Conservation (phyloP, 2,113 vertebrate genomes). For the Bubalus kerabau region DNA sequence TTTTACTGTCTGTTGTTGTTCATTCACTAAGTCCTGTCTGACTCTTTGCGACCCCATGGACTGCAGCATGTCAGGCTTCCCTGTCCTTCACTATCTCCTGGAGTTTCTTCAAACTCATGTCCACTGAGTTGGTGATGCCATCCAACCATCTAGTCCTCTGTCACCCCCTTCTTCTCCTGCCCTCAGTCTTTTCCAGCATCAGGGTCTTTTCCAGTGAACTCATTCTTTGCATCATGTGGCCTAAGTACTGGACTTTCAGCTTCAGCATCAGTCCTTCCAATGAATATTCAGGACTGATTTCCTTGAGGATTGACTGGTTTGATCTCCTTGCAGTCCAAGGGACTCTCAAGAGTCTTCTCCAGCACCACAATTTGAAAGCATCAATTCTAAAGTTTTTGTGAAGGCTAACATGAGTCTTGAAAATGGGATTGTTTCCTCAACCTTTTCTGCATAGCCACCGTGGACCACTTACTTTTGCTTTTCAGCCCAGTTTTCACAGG, state of each 20-base stretch:
- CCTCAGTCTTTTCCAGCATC: not conserved
- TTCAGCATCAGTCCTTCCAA: not conserved
- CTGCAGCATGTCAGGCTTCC: not conserved
- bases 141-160: not conserved
- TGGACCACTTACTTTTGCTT: not conserved
- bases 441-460: not conserved
- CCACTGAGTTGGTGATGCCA: not conserved
- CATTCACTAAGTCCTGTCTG: not conserved
- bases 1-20: constrained; percentile 32
- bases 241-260: not conserved
- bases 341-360: not conserved
- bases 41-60: not conserved
- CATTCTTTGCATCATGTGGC: not conserved
- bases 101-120: not conserved
- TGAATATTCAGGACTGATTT: not conserved
- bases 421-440: constrained; percentile 33
- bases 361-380: not conserved
- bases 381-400: constrained; percentile 44
- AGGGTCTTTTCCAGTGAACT: not conserved
- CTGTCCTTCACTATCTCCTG: not conserved
- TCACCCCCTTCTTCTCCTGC: not conserved
- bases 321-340: not conserved
- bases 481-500: constrained; percentile 20
- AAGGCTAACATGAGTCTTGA: constrained; percentile 49
- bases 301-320: not conserved